Evolutionary conservation across 2,797 vertebrate genomes (phyloP).

Genomic region (Coregonus sp.): DNA sequence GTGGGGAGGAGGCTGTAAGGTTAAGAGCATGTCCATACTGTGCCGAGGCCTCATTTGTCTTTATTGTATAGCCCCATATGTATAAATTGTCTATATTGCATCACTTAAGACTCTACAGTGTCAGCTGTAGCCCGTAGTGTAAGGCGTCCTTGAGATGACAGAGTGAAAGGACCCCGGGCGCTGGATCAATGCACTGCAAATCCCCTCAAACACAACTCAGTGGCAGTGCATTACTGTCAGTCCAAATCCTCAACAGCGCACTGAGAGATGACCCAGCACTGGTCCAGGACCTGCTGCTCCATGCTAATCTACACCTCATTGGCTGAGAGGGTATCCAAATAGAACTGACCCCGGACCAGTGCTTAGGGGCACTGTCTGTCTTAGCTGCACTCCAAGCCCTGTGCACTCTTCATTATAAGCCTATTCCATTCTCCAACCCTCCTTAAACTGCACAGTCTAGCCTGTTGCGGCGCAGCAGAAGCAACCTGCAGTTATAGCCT

Average conservation of each 20-base stretch:
- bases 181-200: background rate
- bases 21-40: background rate
- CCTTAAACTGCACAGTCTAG: background rate
- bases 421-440: background rate
- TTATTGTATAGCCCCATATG: background rate
- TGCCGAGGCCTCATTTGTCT: slow-evolving; percentile 5
- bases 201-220: no score
- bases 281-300: background rate
- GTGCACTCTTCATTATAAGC: background rate
- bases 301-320: background rate
- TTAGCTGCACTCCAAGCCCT: background rate
- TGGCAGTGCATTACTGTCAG: background rate
- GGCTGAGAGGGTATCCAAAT: background rate
- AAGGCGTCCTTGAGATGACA: background rate
- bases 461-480: background rate
- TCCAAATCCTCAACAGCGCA: background rate
- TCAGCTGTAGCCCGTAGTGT: background rate
- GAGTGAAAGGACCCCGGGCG: background rate
- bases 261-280: background rate
- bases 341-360: background rate
- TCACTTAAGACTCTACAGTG: background rate
- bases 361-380: background rate
- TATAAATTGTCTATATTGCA: slow-evolving; percentile 28
- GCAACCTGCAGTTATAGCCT: background rate
- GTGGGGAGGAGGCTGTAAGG: background rate